These are phyloP conservation scores for Oncorhynchus keta DNA, from an alignment of 2,113 vertebrate genomes.

Conservation along the genomic window DNA sequence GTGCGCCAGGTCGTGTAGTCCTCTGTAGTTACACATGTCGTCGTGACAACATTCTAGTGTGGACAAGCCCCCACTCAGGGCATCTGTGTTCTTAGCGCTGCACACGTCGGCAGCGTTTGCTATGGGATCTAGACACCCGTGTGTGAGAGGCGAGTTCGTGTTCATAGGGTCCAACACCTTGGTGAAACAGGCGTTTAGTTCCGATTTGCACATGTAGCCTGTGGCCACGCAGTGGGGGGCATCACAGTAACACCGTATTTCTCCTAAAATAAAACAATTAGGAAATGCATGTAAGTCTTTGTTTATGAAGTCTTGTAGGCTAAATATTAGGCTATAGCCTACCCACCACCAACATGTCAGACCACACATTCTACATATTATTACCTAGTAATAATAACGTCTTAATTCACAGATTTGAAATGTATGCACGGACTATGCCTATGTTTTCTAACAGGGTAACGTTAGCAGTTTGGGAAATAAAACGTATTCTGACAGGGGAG, in stretches of 20 bases:
- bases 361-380: no score
- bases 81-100: conserved; percentile 70
- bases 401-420: no score
- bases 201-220: conserved; percentile 98
- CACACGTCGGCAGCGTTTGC: conserved; percentile 82
- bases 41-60: conserved; percentile 92
- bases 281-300: conserved; percentile 7
- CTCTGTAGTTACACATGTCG: conserved; percentile 99
- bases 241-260: conserved; percentile 98
- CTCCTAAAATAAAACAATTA: conserved; percentile 76
- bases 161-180: conserved; percentile 91
- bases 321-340: not conserved
- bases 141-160: conserved; percentile 91
- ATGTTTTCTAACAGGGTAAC: no score
- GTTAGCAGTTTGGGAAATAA: no score
- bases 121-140: conserved; percentile 92
- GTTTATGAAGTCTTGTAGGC: not conserved
- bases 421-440: no score
- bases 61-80: conserved; percentile 67
- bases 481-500: no score
- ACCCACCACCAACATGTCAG: no score
- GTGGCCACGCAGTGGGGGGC: conserved; percentile 96
- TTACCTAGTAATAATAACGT: no score
- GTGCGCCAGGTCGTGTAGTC: conserved; percentile 88
- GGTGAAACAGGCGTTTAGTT: conserved; percentile 93